Percentiles rank a stretch among this genome's conserved stretches.
These are phyloP conservation scores for Anguilla anguilla DNA, from an alignment of 2,797 vertebrate species.

Conservation along the genomic window DNA sequence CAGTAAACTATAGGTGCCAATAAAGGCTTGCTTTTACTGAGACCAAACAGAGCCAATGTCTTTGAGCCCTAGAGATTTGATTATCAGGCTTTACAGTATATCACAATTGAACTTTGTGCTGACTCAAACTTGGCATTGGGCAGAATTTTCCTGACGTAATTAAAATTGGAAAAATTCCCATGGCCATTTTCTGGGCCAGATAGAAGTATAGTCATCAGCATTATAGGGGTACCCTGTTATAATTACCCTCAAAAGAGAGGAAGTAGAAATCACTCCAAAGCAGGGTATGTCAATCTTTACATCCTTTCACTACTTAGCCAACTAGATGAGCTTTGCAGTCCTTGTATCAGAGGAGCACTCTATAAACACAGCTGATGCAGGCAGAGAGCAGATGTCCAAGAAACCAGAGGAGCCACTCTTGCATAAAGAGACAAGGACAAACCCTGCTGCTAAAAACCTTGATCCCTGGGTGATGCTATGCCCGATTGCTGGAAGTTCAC, in stretches of 20 bases:
- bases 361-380: too few relatives aligned
- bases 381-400: too few relatives aligned
- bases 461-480: too few relatives aligned
- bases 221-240: background rate
- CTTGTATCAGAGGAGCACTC: too few relatives aligned
- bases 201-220: background rate
- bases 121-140: conserved; percentile 2
- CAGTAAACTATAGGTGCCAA: background rate
- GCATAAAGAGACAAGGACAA: too few relatives aligned
- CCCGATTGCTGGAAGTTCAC: too few relatives aligned
- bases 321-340: too few relatives aligned
- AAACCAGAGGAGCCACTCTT: too few relatives aligned
- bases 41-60: background rate
- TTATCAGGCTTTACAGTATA: background rate
- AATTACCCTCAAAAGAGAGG: background rate
- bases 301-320: too few relatives aligned
- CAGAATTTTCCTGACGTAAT: background rate
- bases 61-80: background rate
- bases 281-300: too few relatives aligned
- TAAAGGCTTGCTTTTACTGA: background rate
- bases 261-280: too few relatives aligned
- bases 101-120: conserved; percentile 6
- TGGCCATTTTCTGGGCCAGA: background rate
- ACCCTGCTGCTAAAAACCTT: too few relatives aligned
- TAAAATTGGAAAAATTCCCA: background rate